Evolutionary conservation across 53 echinoderm and acorn worm species (phyloP), one percentile per base, ranked within the genome.

Genomic region (Antedon mediterranea): DNA sequence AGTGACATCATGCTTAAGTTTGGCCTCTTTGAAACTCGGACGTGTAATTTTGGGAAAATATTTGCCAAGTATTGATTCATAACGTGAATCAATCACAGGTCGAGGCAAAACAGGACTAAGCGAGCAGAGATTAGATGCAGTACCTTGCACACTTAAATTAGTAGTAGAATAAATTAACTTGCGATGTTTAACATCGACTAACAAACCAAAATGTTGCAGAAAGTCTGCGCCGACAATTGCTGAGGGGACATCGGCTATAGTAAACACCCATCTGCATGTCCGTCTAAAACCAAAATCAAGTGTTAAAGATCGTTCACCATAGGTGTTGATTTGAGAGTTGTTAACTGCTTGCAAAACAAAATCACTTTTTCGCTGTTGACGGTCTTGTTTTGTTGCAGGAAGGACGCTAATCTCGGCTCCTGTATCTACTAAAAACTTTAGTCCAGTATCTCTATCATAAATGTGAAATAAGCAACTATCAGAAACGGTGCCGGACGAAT

Each of bases 221-320:
- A 57, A 57, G 23, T 57, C 57, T 3, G 57, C 57, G 2, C 57
- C 57, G 2, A 57, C 2, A 23, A 23, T 57, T 11, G 57, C 23
- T 3, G 9, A 18, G 2, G 57, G 9, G 15, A 57, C 57, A 23
- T 57, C 57, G 3, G 57, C 57, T 18, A 57, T 26, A 57, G 76
- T 33, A 43, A 86, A 88, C 15, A 88, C 73, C 88, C 82, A 88
- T 28, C 86, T 37, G 29, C 32, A 86, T 26, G 42, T 75, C 14
- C 82, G 75, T 15, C 82, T 71, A n/a, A 86, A 28, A 3, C 86
- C 86, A 42, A 86, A 33, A 42, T 86, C 43, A 5, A 85, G 73
- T 23, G 85, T 85, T 0, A 81, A 8, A n/a, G 86, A 86, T 28
- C 75, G 43, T 33, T 82, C 79, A 28, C 86, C 86, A 74, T 74